These are phyloP conservation scores for Meganola albula DNA, from an alignment of 2,888 invertebrate species.

Conservation along the genomic window DNA sequence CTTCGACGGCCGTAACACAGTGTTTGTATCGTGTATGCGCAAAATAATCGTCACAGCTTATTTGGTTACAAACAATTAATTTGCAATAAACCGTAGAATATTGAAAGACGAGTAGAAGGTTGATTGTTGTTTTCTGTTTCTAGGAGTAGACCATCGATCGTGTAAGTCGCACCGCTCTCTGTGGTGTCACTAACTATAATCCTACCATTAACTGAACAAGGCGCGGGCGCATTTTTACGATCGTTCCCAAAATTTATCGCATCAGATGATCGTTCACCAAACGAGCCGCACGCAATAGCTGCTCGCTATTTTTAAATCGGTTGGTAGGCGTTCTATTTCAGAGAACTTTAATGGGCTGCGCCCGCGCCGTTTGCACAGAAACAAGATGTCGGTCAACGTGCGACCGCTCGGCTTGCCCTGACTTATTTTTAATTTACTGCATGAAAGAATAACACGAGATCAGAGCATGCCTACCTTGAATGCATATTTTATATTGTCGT, in stretches of 20 bases:
- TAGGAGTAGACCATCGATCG: constrained; percentile 79
- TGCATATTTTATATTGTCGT: constrained; percentile 40
- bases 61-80: constrained; percentile 41
- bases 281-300: constrained; percentile 44
- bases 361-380: constrained; percentile 62
- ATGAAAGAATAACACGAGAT: constrained; percentile 49
- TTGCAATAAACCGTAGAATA: constrained; percentile 46
- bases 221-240: constrained; percentile 55
- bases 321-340: constrained; percentile 65
- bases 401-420: constrained; percentile 43
- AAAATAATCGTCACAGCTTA: constrained; percentile 63
- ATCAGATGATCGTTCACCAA: constrained; percentile 46
- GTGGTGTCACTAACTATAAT: constrained; percentile 75
- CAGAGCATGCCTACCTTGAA: constrained; percentile 55
- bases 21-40: constrained; percentile 61
- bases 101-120: constrained; percentile 58
- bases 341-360: constrained; percentile 53
- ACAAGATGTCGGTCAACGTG: constrained; percentile 64
- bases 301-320: constrained; percentile 57
- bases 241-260: constrained; percentile 37
- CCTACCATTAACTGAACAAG: constrained; percentile 60
- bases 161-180: constrained; percentile 78
- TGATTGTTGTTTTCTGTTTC: constrained; percentile 78
- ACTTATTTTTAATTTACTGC: constrained; percentile 51
- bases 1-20: constrained; percentile 45